Evolutionary conservation across 1,140 invertebrate genomes (phyloP).

Genomic region (Theocolax elegans): DNA sequence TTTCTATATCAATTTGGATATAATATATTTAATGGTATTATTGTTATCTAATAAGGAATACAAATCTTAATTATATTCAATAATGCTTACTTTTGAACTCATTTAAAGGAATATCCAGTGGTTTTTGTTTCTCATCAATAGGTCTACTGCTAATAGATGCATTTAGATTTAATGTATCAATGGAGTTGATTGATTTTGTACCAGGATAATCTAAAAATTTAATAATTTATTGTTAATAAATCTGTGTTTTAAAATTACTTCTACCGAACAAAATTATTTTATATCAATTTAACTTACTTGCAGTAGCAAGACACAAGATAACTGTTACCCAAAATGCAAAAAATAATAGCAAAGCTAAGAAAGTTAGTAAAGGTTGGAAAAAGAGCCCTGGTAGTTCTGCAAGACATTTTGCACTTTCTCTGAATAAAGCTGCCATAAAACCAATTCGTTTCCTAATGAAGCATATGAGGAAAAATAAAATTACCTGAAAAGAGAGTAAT

Average conservation of each 20-base stretch:
- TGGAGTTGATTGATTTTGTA: conserved; percentile 57
- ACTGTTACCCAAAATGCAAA: conserved; percentile 88
- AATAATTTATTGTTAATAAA: conserved; percentile 14
- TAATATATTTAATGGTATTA: neutral
- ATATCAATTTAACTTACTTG: conserved; percentile 69
- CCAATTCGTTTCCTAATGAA: conserved; percentile 83
- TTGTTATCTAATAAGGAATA: neutral
- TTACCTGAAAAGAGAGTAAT: conserved; percentile 72
- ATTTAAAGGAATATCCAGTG: conserved; percentile 35
- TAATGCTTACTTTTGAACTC: conserved; percentile 42
- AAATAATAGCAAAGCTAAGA: conserved; percentile 81
- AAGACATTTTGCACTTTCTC: conserved; percentile 88
- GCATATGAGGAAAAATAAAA: conserved; percentile 82
- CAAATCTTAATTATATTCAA: conserved; percentile 8
- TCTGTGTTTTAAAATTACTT: conserved; percentile 11
- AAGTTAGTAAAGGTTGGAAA: conserved; percentile 88
- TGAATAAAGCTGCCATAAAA: conserved; percentile 84
- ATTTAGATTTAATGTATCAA: conserved; percentile 37
- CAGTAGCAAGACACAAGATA: conserved; percentile 77
- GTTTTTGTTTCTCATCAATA: conserved; percentile 21
- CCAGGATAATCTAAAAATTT: conserved; percentile 64
- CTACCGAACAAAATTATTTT: neutral
- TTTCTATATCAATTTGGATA: neutral
- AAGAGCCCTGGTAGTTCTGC: conserved; percentile 86
- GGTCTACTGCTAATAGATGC: conserved; percentile 17